Evolutionary conservation across 2,113 vertebrate species (phyloP).

Genomic region (Rousettus leschenaultii): DNA sequence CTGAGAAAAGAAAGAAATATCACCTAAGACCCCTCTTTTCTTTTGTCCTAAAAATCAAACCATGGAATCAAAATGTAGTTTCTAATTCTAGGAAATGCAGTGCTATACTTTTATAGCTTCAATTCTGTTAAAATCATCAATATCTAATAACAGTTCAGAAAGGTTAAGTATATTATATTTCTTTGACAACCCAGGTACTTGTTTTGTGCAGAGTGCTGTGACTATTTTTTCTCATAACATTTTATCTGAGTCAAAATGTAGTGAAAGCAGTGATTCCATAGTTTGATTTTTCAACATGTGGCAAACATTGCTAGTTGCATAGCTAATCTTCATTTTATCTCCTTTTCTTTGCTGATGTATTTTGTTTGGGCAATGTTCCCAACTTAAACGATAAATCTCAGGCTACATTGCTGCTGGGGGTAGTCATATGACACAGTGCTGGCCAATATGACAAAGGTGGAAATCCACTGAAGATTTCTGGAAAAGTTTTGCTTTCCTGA

Average conservation of each 20-base stretch:
- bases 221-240: background rate
- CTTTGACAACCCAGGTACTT: background rate
- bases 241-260: background rate
- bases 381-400: background rate
- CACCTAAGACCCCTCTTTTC: background rate
- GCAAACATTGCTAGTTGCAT: background rate
- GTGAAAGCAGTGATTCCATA: background rate
- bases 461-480: background rate
- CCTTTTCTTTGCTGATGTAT: background rate
- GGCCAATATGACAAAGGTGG: background rate
- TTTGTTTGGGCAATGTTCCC: background rate
- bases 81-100: background rate
- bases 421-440: background rate
- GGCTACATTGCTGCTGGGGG: background rate
- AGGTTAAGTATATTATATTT: background rate
- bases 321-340: background rate
- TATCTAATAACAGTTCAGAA: background rate
- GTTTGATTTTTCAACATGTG: background rate
- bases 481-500: background rate
- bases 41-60: background rate
- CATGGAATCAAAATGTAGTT: no score
- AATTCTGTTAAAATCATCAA: background rate
- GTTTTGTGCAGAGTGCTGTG: background rate
- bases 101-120: background rate
- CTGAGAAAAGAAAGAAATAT: constrained; percentile 72